A percentile compares a stretch with the other conserved stretches of the same genome.
These are phyloP conservation scores for Uloborus plumipes DNA, from an alignment of 2,888 invertebrate genomes.

Conservation along the genomic window DNA sequence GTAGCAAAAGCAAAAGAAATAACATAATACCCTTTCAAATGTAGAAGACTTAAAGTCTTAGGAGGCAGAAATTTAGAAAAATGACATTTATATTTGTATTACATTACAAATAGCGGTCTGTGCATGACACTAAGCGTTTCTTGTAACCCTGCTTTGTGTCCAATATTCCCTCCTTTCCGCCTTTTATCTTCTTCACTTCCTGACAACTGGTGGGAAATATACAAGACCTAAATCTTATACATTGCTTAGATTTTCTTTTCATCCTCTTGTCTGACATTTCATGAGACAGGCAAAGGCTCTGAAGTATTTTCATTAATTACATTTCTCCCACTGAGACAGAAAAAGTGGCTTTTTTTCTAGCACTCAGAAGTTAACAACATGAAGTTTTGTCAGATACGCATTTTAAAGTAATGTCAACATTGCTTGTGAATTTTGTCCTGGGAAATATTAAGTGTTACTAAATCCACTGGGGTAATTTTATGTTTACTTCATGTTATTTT, in stretches of 20 bases:
- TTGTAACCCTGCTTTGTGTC: slow-evolving; percentile 50
- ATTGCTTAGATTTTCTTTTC: slow-evolving; percentile 4
- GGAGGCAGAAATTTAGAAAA: slow-evolving; percentile 49
- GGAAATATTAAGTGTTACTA: too few relatives aligned
- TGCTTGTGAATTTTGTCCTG: too few relatives aligned
- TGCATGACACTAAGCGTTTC: slow-evolving; percentile 51
- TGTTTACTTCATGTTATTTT: too few relatives aligned
- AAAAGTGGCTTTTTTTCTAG: neutral
- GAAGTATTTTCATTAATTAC: too few relatives aligned
- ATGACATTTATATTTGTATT: slow-evolving; percentile 54
- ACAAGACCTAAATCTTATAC: slow-evolving; percentile 1
- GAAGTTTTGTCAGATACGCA: too few relatives aligned
- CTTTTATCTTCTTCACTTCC: slow-evolving; percentile 46
- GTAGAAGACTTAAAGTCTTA: slow-evolving; percentile 32
- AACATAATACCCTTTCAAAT: slow-evolving; percentile 31
- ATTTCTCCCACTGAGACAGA: too few relatives aligned
- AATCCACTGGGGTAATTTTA: too few relatives aligned
- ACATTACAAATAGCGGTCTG: slow-evolving; percentile 55
- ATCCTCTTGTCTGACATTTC: slow-evolving; percentile 2
- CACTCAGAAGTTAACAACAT: too few relatives aligned
- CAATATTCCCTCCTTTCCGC: slow-evolving; percentile 28
- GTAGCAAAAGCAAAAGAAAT: too few relatives aligned
- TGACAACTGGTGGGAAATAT: slow-evolving; percentile 43
- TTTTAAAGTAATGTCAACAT: too few relatives aligned
- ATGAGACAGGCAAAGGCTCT: neutral